Base-by-base conservation (phyloP, 2,113 vertebrate species). In the Melanerpes formicivorus region DNA sequence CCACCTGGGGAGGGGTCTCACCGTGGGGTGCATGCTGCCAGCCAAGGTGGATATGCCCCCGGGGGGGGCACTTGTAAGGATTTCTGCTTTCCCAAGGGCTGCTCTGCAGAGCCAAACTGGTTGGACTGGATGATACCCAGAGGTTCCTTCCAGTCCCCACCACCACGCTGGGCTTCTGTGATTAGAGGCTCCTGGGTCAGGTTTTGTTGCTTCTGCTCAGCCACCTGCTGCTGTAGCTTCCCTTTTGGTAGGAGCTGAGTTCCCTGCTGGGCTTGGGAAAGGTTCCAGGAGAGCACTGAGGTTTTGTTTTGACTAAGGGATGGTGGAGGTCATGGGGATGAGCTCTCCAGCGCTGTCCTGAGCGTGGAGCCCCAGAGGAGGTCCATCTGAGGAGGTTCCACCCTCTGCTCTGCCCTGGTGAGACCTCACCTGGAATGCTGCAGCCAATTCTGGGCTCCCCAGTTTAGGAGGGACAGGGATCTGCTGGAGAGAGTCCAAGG, bases 231-330 rank as follows among this genome's bases (percentile, higher is more conserved):
- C 76, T 69, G 11, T 8, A 27, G 65, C 48, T 66, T 52, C 6
- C 7, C 4, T 3, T n/a, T 15, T 8, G 26, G 6, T 50, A 44
- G 62, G 40, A 63, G 21, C 26, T 0, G 0, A 56, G 7, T 30
- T 42, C 25, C 25, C 32, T 19, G 25, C 1, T 21, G 11, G n/a
- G 6, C 5, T 1, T 9, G 30, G 30, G 19, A n/a, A 3, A 5
- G 1, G 7, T 50, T 22, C 6, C 2, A 3, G 59, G n/a, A 55
- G 11, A 15, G 23, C 1, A 0, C 3, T 0, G 0, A 13, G 48
- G 48, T 6, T 50, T 80, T 29, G 17, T 19, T 85, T 9, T 22
- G 67, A 75, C 48, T 7, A 16, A 8, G 37, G 78, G 48, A 6
- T 26, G 4, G 3, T 4, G 32, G 32, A 32, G n/a, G 13, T 46